Evolutionary conservation across 2,888 invertebrate genomes (phyloP), one percentile per base, ranked within the genome.

Genomic region (Apotomis turbidana): DNA sequence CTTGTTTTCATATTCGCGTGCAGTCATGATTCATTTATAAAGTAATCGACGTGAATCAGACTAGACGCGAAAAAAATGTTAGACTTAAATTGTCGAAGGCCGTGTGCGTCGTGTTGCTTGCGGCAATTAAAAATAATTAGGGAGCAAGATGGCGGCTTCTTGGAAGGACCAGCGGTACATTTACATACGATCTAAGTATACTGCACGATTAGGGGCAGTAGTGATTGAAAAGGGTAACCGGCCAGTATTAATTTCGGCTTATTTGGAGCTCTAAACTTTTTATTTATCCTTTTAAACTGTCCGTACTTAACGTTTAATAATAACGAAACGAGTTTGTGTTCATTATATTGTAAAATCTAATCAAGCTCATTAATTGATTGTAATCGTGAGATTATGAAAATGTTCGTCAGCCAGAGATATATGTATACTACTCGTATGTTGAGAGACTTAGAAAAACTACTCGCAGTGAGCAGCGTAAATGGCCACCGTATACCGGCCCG

Each of bases 91-190:
- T 89, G 87, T 87, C 87, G 90, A 91, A 91, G 92, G 91, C 90
- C 90, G 83, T 82, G 83, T 81, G 83, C 83, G 83, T 81, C 85
- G 82, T 83, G 86, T 41, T 41, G 86, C 87, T 89, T 85, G 90
- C 88, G 90, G 92, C 93, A 93, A 93, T 93, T 93, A 93, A 93
- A 93, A 93, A 93, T 93, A 93, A 93, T 93, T 93, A 92, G 93
- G 91, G 91, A 88, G 81, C 87, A 80, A 89, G 87, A 88, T 87
- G 89, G 86, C 85, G 85, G 82, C 83, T 93, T 93, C 93, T 91
- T 84, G 87, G 93, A 93, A 93, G 93, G 93, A 89, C 87, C 81
- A 73, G 79, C 83, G 82, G 81, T 86, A 86, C 85, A 92, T 93
- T 92, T 92, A 93, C 93, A 93, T 92, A 91, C 89, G 92, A 74